These are phyloP conservation scores for Peromyscus maniculatus DNA, from an alignment of 2,113 vertebrate species.

Conservation along the genomic window DNA sequence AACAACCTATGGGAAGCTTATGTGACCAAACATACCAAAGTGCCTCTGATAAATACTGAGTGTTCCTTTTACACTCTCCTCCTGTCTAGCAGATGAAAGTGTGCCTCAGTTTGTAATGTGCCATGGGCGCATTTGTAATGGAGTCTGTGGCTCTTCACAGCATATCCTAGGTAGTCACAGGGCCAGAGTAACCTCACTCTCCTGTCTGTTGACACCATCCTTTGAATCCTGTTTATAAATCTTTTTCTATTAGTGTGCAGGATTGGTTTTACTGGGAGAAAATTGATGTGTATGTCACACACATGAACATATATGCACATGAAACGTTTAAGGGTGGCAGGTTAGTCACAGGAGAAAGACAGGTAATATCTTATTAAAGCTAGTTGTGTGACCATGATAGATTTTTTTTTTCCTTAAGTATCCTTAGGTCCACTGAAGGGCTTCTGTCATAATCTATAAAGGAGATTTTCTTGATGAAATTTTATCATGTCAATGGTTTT, in stretches of 20 bases:
- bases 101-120: background rate
- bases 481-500: background rate
- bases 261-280: background rate
- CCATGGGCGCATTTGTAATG: background rate
- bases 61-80: slow-evolving; percentile 57
- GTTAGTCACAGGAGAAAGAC: background rate
- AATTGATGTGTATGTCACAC: too few species aligned
- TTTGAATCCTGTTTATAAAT: background rate
- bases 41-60: slow-evolving; percentile 83
- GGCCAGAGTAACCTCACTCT: background rate
- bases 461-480: background rate
- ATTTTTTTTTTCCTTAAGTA: background rate
- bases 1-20: slow-evolving; percentile 62
- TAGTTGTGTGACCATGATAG: background rate
- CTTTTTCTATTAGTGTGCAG: fast-evolving
- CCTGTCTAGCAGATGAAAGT: background rate
- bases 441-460: background rate
- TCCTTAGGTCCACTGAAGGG: background rate
- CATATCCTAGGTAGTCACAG: background rate
- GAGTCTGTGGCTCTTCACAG: background rate
- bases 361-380: background rate
- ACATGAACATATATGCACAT: background rate
- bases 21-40: slow-evolving; percentile 83
- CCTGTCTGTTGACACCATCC: background rate
- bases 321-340: background rate